phyloP scores from a whole-genome alignment of 2,888 invertebrate genomes.

The Brachypterus glaber region DNA sequence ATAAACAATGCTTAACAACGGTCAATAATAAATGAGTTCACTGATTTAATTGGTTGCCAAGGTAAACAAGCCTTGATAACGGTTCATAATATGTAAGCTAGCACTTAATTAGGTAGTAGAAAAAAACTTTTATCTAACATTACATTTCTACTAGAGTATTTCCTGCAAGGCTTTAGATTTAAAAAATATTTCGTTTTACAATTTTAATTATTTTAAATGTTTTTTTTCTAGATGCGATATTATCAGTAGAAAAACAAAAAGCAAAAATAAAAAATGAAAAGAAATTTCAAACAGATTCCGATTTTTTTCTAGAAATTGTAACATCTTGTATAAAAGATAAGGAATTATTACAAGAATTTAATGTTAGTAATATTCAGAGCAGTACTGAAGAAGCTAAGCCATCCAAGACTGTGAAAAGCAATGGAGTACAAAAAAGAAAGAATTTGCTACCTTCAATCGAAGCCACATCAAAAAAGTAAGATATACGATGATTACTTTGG shows the following conservation, averaged over 20 bases:
- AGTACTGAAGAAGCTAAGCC: background rate
- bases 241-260: constrained; percentile 39
- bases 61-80: too few relatives aligned
- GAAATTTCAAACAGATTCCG: constrained; percentile 33
- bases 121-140: too few relatives aligned
- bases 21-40: too few relatives aligned
- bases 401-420: constrained; percentile 3
- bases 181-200: constrained; percentile 3
- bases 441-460: constrained; percentile 21
- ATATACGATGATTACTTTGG: constrained; percentile 2
- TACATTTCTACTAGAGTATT: too few relatives aligned
- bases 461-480: constrained; percentile 25
- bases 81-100: too few relatives aligned
- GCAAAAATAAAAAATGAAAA: constrained; percentile 28
- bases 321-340: constrained; percentile 22
- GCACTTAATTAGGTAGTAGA: too few relatives aligned
- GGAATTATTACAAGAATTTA: constrained; percentile 24
- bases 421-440: constrained; percentile 23
- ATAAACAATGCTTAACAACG: too few relatives aligned
- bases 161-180: too few relatives aligned
- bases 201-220: constrained; percentile 2
- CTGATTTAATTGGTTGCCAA: too few relatives aligned
- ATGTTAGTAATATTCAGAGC: constrained; percentile 15
- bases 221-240: constrained; percentile 37
- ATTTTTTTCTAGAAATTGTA: constrained; percentile 27